Conservation (phyloP, 2,888 invertebrate genomes). For the Chrysotoxum bicinctum region DNA sequence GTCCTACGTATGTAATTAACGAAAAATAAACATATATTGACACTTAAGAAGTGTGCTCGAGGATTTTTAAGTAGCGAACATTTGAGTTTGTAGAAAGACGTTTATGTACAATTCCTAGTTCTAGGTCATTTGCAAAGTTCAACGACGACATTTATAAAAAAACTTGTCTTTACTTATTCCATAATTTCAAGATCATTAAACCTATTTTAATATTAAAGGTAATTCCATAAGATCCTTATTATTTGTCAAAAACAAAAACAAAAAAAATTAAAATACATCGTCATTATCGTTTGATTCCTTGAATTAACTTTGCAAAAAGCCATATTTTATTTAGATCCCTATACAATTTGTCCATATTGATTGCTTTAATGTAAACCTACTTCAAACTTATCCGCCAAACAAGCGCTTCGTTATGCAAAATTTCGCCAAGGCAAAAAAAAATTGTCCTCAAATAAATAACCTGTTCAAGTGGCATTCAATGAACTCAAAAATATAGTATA, state of each 20-base stretch:
- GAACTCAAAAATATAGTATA: slow-evolving; percentile 36
- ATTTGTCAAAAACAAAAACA: background rate
- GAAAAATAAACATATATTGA: no score
- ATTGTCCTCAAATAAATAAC: slow-evolving; percentile 66
- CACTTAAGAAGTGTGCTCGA: no score
- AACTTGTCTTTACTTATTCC: no score
- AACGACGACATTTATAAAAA: no score
- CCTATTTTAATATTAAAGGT: background rate
- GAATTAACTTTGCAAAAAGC: slow-evolving; percentile 16
- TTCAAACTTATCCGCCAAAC: slow-evolving; percentile 46
- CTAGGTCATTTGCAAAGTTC: no score
- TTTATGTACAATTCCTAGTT: no score
- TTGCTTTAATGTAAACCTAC: slow-evolving; percentile 27
- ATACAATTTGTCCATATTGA: slow-evolving; percentile 35
- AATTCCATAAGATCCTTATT: background rate
- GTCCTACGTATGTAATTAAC: no score
- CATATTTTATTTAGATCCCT: slow-evolving; percentile 9
- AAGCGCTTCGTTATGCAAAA: slow-evolving; percentile 67
- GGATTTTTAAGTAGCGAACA: no score
- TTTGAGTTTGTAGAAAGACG: no score
- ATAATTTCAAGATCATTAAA: no score
- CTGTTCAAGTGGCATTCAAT: slow-evolving; percentile 67
- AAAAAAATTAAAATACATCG: background rate
- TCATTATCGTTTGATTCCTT: slow-evolving; percentile 7
- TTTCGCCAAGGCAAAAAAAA: slow-evolving; percentile 33